Percentiles rank a stretch among this genome's conserved stretches.
Conservation (phyloP, 53 echinoderm and acorn worm species). For the Crossaster papposus region DNA sequence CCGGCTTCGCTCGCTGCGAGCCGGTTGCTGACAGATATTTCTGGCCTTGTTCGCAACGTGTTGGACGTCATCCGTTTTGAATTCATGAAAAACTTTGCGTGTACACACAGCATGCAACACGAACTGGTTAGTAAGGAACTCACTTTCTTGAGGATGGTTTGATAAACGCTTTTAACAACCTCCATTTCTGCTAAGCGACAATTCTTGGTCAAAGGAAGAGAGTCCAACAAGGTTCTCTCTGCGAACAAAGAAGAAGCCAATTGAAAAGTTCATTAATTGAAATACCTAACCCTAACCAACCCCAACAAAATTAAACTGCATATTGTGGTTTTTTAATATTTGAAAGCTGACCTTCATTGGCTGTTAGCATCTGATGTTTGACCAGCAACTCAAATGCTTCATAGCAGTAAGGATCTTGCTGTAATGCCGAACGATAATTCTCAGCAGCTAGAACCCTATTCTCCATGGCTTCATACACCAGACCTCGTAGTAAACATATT, state of each 20-base stretch:
- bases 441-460: constrained; percentile 83
- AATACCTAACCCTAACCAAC: neutral
- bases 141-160: constrained; percentile 90
- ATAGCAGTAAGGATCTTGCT: constrained; percentile 86
- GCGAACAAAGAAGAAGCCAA: constrained; percentile 20
- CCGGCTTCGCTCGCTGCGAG: too few relatives aligned
- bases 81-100: too few relatives aligned
- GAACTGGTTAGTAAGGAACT: neutral
- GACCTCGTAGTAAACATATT: constrained; percentile 82
- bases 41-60: too few relatives aligned
- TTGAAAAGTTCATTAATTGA: neutral
- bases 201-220: constrained; percentile 78
- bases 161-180: constrained; percentile 80
- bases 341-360: constrained; percentile 77
- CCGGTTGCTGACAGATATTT: too few relatives aligned
- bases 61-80: too few relatives aligned
- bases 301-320: neutral
- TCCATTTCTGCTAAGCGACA: constrained; percentile 84
- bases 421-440: constrained; percentile 80
- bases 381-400: constrained; percentile 94
- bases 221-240: constrained; percentile 84
- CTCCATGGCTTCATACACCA: constrained; percentile 91
- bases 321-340: neutral
- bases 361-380: constrained; percentile 95
- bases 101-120: too few relatives aligned